These are phyloP conservation scores for Amblyjoppa proteus DNA, from an alignment of 2,888 invertebrate genomes.

Conservation along the genomic window DNA sequence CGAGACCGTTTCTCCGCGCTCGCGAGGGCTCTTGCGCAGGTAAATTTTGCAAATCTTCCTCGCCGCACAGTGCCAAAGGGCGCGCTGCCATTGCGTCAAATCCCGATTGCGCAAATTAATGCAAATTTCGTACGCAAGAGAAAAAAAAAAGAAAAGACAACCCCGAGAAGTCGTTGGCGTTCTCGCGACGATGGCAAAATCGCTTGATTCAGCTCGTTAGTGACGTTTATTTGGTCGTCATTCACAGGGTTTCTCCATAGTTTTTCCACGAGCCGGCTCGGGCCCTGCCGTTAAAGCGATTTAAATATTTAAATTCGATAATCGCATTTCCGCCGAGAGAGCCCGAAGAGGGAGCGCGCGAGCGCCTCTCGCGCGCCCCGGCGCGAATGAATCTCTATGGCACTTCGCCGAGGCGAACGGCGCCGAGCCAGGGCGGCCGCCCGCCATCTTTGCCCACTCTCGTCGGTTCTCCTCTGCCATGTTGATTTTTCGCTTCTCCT, in stretches of 20 bases:
- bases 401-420: too few species aligned
- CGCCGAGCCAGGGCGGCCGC: constrained; percentile 32
- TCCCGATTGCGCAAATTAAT: constrained; percentile 45
- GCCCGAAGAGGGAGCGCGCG: constrained; percentile 13
- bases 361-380: constrained; percentile 26
- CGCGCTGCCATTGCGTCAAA: not conserved
- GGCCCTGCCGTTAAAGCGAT: constrained; percentile 46
- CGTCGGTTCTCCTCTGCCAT: constrained; percentile 77
- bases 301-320: constrained; percentile 83
- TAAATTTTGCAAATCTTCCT: too few species aligned
- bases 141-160: too few species aligned
- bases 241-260: constrained; percentile 71
- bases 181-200: constrained; percentile 63
- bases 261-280: constrained; percentile 58
- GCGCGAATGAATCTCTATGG: not conserved
- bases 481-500: constrained; percentile 79
- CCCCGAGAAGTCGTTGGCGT: not conserved
- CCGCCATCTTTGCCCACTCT: constrained; percentile 80
- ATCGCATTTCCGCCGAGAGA: constrained; percentile 74
- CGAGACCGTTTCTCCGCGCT: too few species aligned
- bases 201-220: constrained; percentile 83
- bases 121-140: constrained; percentile 6
- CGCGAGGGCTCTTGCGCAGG: too few species aligned
- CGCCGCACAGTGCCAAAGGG: too few species aligned
- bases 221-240: constrained; percentile 80